phyloP scores from a whole-genome alignment of 2,113 vertebrate species.

The Plecturocebus donacophilus region DNA sequence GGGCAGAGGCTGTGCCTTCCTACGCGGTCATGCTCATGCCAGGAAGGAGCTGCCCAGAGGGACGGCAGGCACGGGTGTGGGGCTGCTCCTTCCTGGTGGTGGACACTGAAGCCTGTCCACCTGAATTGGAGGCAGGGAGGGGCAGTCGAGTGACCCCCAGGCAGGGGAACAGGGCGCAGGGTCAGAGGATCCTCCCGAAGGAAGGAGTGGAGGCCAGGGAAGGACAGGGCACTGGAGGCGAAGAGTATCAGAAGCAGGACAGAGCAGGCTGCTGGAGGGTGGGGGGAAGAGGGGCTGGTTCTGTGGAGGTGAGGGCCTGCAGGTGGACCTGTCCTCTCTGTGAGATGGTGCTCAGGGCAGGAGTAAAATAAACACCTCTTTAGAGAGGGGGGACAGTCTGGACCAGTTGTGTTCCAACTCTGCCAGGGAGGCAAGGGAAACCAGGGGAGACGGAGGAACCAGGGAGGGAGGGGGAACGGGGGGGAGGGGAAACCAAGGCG shows the following conservation, averaged over 20 bases:
- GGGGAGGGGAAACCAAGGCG: neutral
- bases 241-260: neutral
- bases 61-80: neutral
- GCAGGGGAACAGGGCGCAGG: neutral
- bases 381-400: neutral
- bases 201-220: neutral
- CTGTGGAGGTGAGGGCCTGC: neutral
- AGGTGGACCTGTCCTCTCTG: neutral
- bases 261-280: neutral
- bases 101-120: neutral
- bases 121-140: neutral
- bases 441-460: neutral
- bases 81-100: neutral
- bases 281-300: neutral
- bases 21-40: neutral
- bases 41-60: neutral
- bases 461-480: neutral
- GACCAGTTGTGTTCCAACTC: neutral
- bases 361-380: neutral
- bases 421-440: neutral
- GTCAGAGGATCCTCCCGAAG: neutral
- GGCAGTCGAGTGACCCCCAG: neutral
- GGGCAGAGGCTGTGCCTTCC: neutral
- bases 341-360: neutral
- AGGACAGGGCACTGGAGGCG: neutral